phyloP scores from a whole-genome alignment of 2,797 vertebrate species.

The Poeciliopsis gracilis region DNA sequence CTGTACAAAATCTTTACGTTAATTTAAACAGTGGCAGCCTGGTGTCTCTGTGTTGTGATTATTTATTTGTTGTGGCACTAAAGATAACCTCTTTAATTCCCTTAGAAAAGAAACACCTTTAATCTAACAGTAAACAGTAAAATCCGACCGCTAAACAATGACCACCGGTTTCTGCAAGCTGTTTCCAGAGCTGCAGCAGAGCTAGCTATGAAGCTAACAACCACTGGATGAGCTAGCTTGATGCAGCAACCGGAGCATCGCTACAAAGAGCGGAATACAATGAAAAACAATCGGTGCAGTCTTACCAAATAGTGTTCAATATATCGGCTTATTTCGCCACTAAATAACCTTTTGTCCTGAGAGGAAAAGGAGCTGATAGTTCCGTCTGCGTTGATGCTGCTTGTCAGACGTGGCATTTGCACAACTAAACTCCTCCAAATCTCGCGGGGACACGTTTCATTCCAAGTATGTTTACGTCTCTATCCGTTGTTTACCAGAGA shows the following conservation, averaged over 20 bases:
- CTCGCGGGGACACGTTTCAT: conserved; percentile 60
- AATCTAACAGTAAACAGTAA: conserved; percentile 34
- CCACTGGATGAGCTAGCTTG: conserved; percentile 36
- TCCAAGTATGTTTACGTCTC: neutral
- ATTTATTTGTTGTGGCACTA: neutral
- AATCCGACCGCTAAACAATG: conserved; percentile 18
- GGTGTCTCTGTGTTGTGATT: neutral
- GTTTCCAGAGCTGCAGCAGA: conserved; percentile 2
- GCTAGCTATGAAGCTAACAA: conserved; percentile 39
- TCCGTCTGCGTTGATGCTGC: conserved; percentile 19
- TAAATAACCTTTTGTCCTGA: conserved; percentile 3
- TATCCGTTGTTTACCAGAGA: neutral
- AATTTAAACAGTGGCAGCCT: too few relatives aligned
- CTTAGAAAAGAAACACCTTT: neutral
- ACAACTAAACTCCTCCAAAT: conserved; percentile 48
- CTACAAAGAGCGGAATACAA: neutral
- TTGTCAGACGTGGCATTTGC: conserved; percentile 76
- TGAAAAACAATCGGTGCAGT: fast-evolving
- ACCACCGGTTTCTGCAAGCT: conserved; percentile 12
- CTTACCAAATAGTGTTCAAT: conserved; percentile 49
- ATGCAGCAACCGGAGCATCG: conserved; percentile 12
- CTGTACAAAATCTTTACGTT: neutral
- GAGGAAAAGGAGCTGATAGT: neutral
- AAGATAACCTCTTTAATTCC: conserved; percentile 4
- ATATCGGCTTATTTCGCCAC: conserved; percentile 1